Percentiles rank a stretch among this genome's conserved stretches.
Conservation (phyloP, 30 jellyfish, hydroid and myxozoan species). For the Mastigias papua region DNA sequence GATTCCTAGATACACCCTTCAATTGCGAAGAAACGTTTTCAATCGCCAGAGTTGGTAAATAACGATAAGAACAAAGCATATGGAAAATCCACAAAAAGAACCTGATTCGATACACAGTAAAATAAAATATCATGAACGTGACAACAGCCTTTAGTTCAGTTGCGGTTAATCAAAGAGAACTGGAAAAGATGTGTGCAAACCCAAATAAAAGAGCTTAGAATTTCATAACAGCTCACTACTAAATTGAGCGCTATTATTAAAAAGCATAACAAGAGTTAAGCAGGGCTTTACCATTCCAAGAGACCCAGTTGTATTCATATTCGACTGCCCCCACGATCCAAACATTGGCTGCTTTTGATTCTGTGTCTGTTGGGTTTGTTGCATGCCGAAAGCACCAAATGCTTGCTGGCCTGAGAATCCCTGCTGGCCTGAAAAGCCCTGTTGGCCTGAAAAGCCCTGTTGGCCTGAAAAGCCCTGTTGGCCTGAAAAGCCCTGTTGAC, state of each 20-base stretch:
- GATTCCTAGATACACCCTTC: too few species aligned
- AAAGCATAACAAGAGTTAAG: background rate
- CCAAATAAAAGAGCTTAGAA: too few species aligned
- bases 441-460: background rate
- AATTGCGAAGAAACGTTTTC: too few species aligned
- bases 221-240: too few species aligned
- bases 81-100: too few species aligned
- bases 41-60: too few species aligned
- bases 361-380: constrained; percentile 42
- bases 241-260: background rate
- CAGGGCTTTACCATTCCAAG: constrained; percentile 60
- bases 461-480: constrained; percentile 5
- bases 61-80: too few species aligned
- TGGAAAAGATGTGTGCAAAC: too few species aligned
- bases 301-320: constrained; percentile 37
- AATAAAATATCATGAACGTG: too few species aligned
- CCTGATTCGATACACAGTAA: too few species aligned
- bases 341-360: constrained; percentile 70
- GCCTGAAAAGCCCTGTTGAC: background rate
- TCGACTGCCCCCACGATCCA: constrained; percentile 81
- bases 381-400: constrained; percentile 18
- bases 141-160: too few species aligned
- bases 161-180: too few species aligned
- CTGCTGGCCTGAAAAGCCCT: background rate
- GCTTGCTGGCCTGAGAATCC: background rate